These are phyloP conservation scores for Diachasma alloeum DNA, from an alignment of 1,140 invertebrate species.

Conservation along the genomic window DNA sequence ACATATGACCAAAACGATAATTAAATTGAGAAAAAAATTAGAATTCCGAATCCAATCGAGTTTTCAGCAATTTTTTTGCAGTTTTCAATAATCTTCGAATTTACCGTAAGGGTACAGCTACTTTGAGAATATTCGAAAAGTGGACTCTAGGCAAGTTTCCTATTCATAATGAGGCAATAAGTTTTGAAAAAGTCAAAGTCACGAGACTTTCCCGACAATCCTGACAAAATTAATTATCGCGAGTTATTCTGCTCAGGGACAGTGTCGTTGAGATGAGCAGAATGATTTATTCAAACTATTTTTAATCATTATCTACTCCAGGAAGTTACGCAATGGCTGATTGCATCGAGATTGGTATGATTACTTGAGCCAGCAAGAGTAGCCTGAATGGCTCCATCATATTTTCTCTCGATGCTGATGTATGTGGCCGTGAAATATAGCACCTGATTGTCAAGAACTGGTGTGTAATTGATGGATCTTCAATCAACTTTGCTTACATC, in stretches of 20 bases:
- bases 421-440: not conserved
- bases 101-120: too few relatives aligned
- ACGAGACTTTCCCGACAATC: too few relatives aligned
- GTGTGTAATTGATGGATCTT: slow-evolving; percentile 7
- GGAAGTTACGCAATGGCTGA: not conserved
- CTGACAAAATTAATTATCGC: not conserved
- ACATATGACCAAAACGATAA: too few relatives aligned
- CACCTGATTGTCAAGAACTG: slow-evolving; percentile 1
- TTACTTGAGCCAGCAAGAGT: not conserved
- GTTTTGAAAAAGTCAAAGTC: too few relatives aligned
- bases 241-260: not conserved
- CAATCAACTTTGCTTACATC: not conserved
- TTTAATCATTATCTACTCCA: not conserved
- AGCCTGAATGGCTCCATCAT: not conserved
- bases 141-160: too few relatives aligned
- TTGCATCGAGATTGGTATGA: not conserved
- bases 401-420: not conserved
- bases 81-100: too few relatives aligned
- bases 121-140: too few relatives aligned
- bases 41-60: too few relatives aligned
- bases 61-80: too few relatives aligned
- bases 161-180: too few relatives aligned
- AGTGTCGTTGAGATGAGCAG: not conserved
- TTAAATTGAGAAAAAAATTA: too few relatives aligned
- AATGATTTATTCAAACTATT: not conserved